Conservation (phyloP, 2,888 invertebrate genomes). For the Maniola hyperantus region DNA sequence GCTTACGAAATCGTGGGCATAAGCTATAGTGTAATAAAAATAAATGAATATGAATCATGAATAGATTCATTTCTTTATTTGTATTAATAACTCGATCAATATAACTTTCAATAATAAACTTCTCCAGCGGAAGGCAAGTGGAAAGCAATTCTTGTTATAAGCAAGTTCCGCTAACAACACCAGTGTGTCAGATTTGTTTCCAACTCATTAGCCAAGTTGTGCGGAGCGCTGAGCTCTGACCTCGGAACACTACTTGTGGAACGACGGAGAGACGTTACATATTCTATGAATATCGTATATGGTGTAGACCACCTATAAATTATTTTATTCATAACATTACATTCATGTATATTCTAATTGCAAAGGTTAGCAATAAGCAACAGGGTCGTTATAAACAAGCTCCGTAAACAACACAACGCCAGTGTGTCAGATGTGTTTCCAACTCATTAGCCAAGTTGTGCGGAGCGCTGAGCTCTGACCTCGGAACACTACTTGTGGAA, state of each 20-base stretch:
- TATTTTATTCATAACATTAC: too few relatives aligned
- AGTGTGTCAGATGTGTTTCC: slow-evolving; percentile 26
- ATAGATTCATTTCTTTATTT: too few relatives aligned
- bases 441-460: slow-evolving; percentile 34
- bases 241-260: slow-evolving; percentile 25
- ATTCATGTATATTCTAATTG: too few relatives aligned
- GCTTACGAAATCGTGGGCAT: too few relatives aligned
- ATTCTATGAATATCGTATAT: slow-evolving; percentile 7
- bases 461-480: slow-evolving; percentile 22
- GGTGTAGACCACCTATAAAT: too few relatives aligned
- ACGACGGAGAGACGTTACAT: slow-evolving; percentile 1
- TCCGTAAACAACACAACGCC: slow-evolving; percentile 24
- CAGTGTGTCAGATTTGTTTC: slow-evolving; percentile 27
- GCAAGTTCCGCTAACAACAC: slow-evolving; percentile 26
- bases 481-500: slow-evolving; percentile 26
- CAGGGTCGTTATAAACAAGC: slow-evolving; percentile 4
- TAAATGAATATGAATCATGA: too few relatives aligned
- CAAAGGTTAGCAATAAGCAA: slow-evolving; percentile 1
- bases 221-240: slow-evolving; percentile 21
- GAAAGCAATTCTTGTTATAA: not conserved
- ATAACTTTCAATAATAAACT: not conserved
- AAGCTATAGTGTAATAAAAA: too few relatives aligned
- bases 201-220: slow-evolving; percentile 34
- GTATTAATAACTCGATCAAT: not conserved
- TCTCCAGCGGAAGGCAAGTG: not conserved